Conservation (phyloP, 2,888 invertebrate species). For the Metopia argyrocephala region DNA sequence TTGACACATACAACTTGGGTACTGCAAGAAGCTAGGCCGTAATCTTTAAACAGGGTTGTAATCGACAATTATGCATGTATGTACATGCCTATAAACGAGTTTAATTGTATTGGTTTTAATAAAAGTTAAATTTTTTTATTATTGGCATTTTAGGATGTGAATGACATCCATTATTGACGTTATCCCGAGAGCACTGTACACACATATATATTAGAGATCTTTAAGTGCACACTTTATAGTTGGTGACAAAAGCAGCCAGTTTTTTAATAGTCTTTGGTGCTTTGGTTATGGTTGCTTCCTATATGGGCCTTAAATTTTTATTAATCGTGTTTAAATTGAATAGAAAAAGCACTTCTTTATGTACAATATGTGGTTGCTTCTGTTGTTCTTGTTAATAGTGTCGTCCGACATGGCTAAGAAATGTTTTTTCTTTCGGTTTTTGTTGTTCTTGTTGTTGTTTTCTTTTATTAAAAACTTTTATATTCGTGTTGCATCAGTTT, state of each 20-base stretch:
- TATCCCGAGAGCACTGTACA: background rate
- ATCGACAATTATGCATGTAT: no score
- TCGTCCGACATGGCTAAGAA: constrained; percentile 5
- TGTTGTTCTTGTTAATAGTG: constrained; percentile 31
- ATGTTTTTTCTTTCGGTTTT: background rate
- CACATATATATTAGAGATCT: background rate
- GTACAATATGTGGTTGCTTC: background rate
- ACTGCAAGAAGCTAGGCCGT: no score
- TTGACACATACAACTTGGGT: no score
- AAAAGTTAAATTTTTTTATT: no score
- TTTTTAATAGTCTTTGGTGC: constrained; percentile 37
- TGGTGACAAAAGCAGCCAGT: constrained; percentile 43
- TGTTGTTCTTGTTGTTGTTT: constrained; percentile 13
- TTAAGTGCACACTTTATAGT: constrained; percentile 24
- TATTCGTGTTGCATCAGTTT: constrained; percentile 64
- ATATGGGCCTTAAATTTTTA: constrained; percentile 37
- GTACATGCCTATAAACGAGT: no score
- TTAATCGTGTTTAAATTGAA: constrained; percentile 36
- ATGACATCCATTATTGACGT: no score
- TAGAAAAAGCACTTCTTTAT: background rate
- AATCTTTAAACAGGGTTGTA: no score
- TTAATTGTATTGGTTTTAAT: no score
- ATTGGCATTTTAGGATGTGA: no score
- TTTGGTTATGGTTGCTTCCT: constrained; percentile 22
- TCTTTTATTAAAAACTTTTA: constrained; percentile 46